Percentiles rank a stretch among this genome's conserved stretches.
Evolutionary conservation across 2,888 invertebrate genomes (phyloP).

Genomic region (Leucania comma): DNA sequence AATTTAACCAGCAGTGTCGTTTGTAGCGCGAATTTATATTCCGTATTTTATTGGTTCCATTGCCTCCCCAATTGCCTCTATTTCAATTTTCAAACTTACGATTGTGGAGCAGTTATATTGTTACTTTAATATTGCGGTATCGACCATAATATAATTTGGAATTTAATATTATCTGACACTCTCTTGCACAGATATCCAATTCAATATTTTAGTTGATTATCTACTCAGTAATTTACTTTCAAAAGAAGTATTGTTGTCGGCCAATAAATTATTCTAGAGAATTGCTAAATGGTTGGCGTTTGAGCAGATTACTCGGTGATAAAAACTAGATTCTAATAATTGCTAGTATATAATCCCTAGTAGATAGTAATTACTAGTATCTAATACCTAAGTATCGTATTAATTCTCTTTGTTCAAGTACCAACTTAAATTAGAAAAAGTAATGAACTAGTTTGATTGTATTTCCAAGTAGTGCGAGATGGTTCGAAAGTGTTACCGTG

Average conservation of each 20-base stretch:
- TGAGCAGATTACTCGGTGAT: background rate
- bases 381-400: too few species aligned
- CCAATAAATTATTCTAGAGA: background rate
- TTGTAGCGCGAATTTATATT: constrained; percentile 61
- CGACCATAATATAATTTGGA: constrained; percentile 20
- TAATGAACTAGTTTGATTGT: background rate
- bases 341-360: too few species aligned
- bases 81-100: constrained; percentile 47
- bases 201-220: background rate
- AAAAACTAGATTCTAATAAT: too few species aligned
- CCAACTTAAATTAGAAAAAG: background rate
- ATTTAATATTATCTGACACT: constrained; percentile 19
- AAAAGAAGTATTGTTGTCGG: constrained; percentile 1
- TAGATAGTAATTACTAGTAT: too few species aligned
- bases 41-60: constrained; percentile 49
- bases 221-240: background rate
- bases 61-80: constrained; percentile 27
- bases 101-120: constrained; percentile 10
- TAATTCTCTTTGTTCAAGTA: background rate
- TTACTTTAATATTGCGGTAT: constrained; percentile 11
- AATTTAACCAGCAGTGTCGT: constrained; percentile 49
- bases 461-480: too few species aligned
- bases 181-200: background rate
- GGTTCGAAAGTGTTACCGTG: too few species aligned
- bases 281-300: background rate